Evolutionary conservation across 2,888 invertebrate species (phyloP).

Genomic region (Dysmachus trigonus): DNA sequence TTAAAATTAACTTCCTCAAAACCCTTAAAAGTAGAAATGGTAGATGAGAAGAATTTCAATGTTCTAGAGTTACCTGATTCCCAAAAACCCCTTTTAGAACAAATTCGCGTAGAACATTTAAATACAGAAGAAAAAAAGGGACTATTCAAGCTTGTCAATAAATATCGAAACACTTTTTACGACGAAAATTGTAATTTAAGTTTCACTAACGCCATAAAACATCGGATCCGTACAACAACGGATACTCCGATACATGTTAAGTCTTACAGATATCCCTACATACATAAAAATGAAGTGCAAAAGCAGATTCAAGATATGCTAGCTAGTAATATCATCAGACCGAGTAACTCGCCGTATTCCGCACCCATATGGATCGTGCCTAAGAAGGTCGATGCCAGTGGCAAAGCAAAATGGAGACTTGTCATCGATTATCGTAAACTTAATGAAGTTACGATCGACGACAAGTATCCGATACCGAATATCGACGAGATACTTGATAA

Average conservation of each 20-base stretch:
- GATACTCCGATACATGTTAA: background rate
- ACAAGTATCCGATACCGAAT: background rate
- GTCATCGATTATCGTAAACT: background rate
- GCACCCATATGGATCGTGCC: background rate
- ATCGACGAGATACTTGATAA: background rate
- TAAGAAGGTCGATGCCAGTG: background rate
- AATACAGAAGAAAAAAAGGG: background rate
- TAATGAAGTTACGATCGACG: background rate
- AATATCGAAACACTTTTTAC: background rate
- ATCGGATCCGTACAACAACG: background rate
- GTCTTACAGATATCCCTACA: background rate
- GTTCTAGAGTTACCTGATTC: background rate
- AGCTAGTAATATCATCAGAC: background rate
- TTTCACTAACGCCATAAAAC: background rate
- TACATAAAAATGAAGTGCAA: background rate
- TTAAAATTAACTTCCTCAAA: too few relatives aligned
- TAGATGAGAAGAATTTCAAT: background rate
- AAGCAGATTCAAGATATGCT: background rate
- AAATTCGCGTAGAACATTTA: too few relatives aligned
- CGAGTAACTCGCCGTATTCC: background rate
- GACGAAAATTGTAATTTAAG: background rate
- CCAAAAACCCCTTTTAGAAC: too few relatives aligned
- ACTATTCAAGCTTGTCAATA: background rate
- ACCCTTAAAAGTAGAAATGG: background rate
- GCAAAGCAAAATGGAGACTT: background rate